Base-by-base conservation (phyloP, 2,888 invertebrate genomes). In the Hyposoter dolosus region DNA sequence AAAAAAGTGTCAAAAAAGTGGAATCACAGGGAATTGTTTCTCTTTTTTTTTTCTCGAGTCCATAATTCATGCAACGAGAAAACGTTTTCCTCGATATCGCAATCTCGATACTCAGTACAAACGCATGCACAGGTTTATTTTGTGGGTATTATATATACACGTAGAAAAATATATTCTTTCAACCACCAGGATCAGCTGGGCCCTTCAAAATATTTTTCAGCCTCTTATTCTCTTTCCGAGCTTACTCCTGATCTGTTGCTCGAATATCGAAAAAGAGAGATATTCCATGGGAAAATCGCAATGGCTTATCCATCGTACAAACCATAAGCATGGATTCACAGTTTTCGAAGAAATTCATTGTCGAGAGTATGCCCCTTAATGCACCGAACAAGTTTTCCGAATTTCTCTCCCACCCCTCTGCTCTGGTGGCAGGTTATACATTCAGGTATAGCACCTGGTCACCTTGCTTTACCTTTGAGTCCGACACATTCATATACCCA, bases 381-480 rank as follows among this genome's bases (percentile, higher is more conserved):
- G 17, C 65, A 28, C 17, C 1, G 60, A 32, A 63, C 23, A 50
- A 66, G 75, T 71, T 75, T 80, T 75, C 68, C 56, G 47, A 82
- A 82, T 77, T 84, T 68, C 66, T 72, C 35, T 23, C 45, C 71
- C 28, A 69, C 35, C 32, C 50, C 66, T 43, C 28, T 28, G 23
- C 65, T 43, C 78, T 53, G 50, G 56, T 75, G 43, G 78, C 82
- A 78, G 75, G 72, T 80, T 77, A 65, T 77, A 56, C 65, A 65
- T 83, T 77, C 81, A 81, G 83, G 79, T 79, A 79, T 28, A 84
- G 75, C 83, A 84, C 79, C 83, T 84, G 83, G 83, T 84, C 77
- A 84, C 47, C 74, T 74, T 75, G 83, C 79, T 47, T 60, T 60
- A 72, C 65, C 65, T 66, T 71, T 15, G 68, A 74, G 68, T 63